Conservation (phyloP, 2,888 invertebrate species). For the Dasysyrphus albostriatus region DNA sequence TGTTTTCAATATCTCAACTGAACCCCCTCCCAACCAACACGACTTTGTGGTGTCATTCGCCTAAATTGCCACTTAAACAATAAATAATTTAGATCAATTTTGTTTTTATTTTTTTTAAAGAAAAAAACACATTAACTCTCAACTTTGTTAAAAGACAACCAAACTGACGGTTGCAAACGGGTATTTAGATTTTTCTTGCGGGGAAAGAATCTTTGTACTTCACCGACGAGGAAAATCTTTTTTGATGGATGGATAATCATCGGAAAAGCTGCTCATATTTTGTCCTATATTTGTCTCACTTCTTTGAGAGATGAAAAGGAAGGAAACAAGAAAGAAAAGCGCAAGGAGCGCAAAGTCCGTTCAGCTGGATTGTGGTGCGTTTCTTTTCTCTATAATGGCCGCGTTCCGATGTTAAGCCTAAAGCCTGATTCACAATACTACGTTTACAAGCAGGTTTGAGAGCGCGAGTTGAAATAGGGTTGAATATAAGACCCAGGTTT, state of each 20-base stretch:
- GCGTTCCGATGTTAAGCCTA: too few species aligned
- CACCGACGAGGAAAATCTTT: background rate
- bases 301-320: too few species aligned
- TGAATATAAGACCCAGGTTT: too few species aligned
- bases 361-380: too few species aligned
- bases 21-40: background rate
- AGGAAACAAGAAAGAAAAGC: too few species aligned
- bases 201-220: background rate
- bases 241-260: background rate
- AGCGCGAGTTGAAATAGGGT: too few species aligned
- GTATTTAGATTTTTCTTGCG: constrained; percentile 1
- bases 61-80: background rate
- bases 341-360: too few species aligned
- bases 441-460: too few species aligned
- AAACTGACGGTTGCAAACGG: background rate
- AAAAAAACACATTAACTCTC: background rate
- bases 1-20: background rate
- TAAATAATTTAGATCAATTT: background rate
- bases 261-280: background rate
- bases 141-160: background rate
- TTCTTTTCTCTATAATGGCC: too few species aligned
- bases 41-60: background rate
- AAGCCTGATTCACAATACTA: too few species aligned
- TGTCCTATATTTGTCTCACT: background rate
- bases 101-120: background rate